phyloP scores from a whole-genome alignment of 2,888 invertebrate genomes.

The Scaptomyza flava region DNA sequence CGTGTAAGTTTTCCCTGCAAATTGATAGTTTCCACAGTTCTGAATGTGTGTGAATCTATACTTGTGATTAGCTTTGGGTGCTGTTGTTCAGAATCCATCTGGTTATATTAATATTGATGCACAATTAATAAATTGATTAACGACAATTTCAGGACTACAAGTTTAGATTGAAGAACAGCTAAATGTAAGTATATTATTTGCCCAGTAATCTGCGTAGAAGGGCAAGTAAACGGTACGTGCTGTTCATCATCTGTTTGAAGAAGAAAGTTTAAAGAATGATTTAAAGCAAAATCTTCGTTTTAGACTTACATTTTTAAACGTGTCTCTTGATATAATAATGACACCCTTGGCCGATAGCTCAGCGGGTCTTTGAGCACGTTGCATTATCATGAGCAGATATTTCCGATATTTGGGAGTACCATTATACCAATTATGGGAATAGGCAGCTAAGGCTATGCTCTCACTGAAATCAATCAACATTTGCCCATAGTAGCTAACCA shows the following conservation, averaged over 20 bases:
- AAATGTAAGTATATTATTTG: conserved; percentile 9
- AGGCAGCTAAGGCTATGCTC: conserved; percentile 40
- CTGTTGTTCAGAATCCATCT: neutral
- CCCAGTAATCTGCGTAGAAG: conserved; percentile 28
- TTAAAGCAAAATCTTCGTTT: accelerated
- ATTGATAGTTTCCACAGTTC: conserved; percentile 11
- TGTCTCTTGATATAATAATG: conserved; percentile 43
- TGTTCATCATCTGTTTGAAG: conserved; percentile 43
- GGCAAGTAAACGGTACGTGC: conserved; percentile 47
- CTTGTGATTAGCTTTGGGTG: neutral
- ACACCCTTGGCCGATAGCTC: conserved; percentile 49
- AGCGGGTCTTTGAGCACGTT: conserved; percentile 39
- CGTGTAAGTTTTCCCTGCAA: conserved; percentile 38
- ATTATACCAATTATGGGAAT: conserved; percentile 53
- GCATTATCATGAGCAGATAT: conserved; percentile 42
- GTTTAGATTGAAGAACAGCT: neutral
- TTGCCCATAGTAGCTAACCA: conserved; percentile 52
- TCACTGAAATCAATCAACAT: conserved; percentile 43
- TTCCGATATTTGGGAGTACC: conserved; percentile 44
- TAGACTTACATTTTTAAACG: conserved; percentile 43
- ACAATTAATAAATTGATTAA: neutral
- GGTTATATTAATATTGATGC: neutral
- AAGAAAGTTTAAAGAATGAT: neutral
- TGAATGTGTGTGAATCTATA: neutral
- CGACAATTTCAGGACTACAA: neutral